Conservation (phyloP, 2,888 invertebrate genomes). For the Cryptus armator region DNA sequence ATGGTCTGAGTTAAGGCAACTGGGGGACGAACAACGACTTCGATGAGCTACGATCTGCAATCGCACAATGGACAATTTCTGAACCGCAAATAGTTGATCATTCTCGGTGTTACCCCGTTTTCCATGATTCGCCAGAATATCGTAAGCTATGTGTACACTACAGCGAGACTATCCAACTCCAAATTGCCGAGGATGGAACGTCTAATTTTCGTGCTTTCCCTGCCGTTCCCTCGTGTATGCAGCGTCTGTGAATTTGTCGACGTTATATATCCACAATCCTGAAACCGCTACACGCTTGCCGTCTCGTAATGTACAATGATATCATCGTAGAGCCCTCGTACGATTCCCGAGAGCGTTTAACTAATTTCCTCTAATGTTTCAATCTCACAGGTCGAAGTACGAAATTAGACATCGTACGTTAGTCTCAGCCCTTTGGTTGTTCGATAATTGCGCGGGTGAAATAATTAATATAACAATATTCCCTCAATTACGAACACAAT, state of each 20-base stretch:
- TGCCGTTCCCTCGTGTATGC: not conserved
- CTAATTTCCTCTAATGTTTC: conserved; percentile 77
- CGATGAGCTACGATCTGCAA: not conserved
- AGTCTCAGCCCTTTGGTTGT: not conserved
- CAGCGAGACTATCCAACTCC: not conserved
- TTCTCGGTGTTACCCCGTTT: not conserved
- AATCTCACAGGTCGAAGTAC: conserved; percentile 69
- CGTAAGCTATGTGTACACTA: not conserved
- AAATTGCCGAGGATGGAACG: not conserved
- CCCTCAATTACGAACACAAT: not conserved
- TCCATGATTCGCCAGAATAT: not conserved
- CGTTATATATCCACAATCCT: not conserved
- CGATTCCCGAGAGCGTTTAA: not conserved
- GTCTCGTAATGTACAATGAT: conserved; percentile 1
- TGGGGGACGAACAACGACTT: not conserved
- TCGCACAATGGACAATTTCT: not conserved
- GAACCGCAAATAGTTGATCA: not conserved
- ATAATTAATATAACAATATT: not conserved
- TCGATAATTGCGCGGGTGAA: not conserved
- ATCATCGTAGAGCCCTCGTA: not conserved
- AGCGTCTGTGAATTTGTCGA: not conserved
- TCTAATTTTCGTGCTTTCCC: not conserved
- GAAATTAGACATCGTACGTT: not conserved
- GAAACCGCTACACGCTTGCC: not conserved
- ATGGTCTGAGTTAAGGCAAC: not conserved